Base-by-base conservation (phyloP, 2,113 vertebrate genomes). In the Amphiprion percula region DNA sequence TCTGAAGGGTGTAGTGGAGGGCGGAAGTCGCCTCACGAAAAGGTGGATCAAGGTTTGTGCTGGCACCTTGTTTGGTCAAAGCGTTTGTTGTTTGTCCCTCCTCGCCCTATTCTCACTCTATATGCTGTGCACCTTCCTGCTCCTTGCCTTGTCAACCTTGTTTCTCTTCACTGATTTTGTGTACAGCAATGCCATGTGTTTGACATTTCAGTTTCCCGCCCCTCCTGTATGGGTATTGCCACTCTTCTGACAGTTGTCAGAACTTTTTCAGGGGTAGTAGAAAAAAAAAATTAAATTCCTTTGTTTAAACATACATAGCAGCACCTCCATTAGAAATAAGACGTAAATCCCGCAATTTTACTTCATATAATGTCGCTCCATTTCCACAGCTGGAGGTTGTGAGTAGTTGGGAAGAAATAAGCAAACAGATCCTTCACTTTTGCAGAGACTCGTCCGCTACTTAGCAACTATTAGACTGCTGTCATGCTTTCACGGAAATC, bases 11-110 rank as follows among this genome's bases (percentile, higher is more conserved):
- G 76, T 96, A 93, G 91, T 92, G 59, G 95, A 97, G 79, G 95
- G 74, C 5, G 79, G 77, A 68, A 87, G 94, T 79, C 94, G 95
- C 85, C 97, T 96, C 88, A 96, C 94, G 86, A 97, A 97, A 94
- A 96, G 97, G 84, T 98, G 97, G 97, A 97, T 96, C 87, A 97
- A 98, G 97, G 97, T 98, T 96, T 93, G 94, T 95, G 80, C 55
- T 71, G 60, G 63, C 64, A 56, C 75, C 72, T 16, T 62, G 74
- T 88, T 76, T 59, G 74, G 66, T 79, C 61, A 26, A 44, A 63
- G 53, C 80, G 56, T 82, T 74, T 83, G 73, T 83, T 84, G 67
- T 83, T 84, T 53, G 9, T 65, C 62, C 46, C 70, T 14, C 46
- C 49, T 24, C 37, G 28, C 47, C 46, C n/a, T 69, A 16, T n/a